phyloP scores from a whole-genome alignment of 2,113 vertebrate species.

The Percopsis transmontana region DNA sequence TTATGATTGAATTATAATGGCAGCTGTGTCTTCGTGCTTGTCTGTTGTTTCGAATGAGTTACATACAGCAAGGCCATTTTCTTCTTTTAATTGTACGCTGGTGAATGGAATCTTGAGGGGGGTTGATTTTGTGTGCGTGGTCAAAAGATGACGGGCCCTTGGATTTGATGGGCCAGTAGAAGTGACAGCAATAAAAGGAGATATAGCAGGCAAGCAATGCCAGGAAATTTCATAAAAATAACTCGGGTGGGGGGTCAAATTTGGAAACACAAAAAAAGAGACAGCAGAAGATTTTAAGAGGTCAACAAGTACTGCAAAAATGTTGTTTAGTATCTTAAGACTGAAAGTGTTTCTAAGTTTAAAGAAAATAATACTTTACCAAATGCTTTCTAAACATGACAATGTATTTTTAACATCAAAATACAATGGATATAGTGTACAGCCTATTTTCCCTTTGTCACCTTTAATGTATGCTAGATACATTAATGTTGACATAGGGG shows the following conservation, averaged over 20 bases:
- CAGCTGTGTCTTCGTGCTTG: conserved; percentile 13
- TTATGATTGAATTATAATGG: conserved; percentile 15
- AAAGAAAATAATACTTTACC: too few species aligned
- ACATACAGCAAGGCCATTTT: conserved; percentile 33
- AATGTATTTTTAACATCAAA: too few species aligned
- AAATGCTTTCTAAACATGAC: too few species aligned
- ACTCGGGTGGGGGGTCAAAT: background rate
- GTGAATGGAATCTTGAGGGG: conserved; percentile 29
- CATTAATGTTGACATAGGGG: too few species aligned
- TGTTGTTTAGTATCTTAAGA: too few species aligned
- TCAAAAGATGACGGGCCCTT: conserved; percentile 20
- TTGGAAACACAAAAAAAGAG: conserved; percentile 4
- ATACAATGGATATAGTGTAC: too few species aligned
- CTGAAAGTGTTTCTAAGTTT: too few species aligned
- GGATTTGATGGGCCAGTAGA: conserved; percentile 13
- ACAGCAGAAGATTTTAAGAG: conserved; percentile 8
- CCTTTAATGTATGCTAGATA: too few species aligned
- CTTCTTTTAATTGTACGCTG: conserved; percentile 6
- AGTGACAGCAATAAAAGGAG: conserved; percentile 12
- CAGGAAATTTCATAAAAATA: conserved; percentile 25
- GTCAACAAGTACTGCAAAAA: background rate
- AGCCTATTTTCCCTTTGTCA: too few species aligned
- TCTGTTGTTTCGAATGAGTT: conserved; percentile 28
- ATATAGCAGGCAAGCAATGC: background rate
- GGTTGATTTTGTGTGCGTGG: conserved; percentile 39